These are phyloP conservation scores for Meloidogyne floridensis DNA, from an alignment of 1,140 invertebrate genomes.

Conservation along the genomic window DNA sequence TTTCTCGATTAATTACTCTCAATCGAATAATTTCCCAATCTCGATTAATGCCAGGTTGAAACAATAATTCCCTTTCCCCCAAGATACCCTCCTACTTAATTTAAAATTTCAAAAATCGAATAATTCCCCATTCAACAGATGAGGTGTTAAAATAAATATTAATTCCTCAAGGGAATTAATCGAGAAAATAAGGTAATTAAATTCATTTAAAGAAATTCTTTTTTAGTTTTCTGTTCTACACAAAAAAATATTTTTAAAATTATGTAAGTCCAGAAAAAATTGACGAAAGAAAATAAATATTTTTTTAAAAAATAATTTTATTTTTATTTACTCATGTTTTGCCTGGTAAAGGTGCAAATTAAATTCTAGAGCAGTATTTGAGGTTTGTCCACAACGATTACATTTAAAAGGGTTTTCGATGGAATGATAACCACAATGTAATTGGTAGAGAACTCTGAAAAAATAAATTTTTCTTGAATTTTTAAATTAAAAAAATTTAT, in stretches of 20 bases:
- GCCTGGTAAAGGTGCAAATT: conserved; percentile 85
- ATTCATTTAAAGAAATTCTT: too few species aligned
- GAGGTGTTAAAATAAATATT: too few species aligned
- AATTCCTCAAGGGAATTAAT: too few species aligned
- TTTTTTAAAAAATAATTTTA: background rate
- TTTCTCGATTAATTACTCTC: too few species aligned
- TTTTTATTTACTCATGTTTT: conserved; percentile 72
- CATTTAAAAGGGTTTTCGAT: conserved; percentile 87
- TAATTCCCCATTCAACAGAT: too few species aligned
- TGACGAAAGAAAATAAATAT: background rate
- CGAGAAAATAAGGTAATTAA: too few species aligned
- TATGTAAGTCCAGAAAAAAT: background rate
- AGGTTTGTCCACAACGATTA: conserved; percentile 85
- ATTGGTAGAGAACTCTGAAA: conserved; percentile 80
- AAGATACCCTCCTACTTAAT: too few species aligned
- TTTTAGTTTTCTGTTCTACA: background rate
- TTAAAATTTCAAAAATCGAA: too few species aligned
- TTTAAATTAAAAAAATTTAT: conserved; percentile 73
- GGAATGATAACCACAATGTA: conserved; percentile 94
- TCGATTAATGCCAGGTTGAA: too few species aligned
- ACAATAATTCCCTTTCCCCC: too few species aligned
- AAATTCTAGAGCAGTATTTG: conserved; percentile 81
- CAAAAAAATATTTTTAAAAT: background rate
- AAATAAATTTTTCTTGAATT: conserved; percentile 74
- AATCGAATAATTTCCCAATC: too few species aligned